phyloP scores from a whole-genome alignment of 2,797 vertebrate species.

The Tadarida brasiliensis region DNA sequence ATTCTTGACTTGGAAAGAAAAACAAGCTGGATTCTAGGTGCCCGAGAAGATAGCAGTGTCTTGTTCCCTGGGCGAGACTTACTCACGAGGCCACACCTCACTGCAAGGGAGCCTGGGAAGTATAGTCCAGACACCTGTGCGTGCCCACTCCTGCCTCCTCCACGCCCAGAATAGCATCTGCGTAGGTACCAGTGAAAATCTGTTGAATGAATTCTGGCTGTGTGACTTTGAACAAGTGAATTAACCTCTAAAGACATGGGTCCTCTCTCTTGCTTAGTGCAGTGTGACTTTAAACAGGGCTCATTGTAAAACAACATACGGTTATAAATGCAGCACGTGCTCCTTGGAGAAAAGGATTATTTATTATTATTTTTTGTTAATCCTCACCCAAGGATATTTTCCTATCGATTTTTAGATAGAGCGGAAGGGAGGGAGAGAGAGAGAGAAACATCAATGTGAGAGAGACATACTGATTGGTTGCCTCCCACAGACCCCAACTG shows the following conservation, averaged over 20 bases:
- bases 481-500: too few relatives aligned
- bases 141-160: not conserved
- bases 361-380: too few relatives aligned
- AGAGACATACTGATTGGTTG: too few relatives aligned
- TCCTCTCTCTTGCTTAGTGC: not conserved
- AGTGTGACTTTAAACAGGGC: not conserved
- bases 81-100: rapidly evolving
- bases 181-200: not conserved
- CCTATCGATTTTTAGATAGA: too few relatives aligned
- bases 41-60: not conserved
- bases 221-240: not conserved
- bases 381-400: too few relatives aligned
- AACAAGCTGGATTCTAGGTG: not conserved
- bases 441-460: too few relatives aligned
- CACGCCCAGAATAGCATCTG: not conserved
- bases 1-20: not conserved
- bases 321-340: not conserved
- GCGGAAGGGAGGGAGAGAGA: too few relatives aligned
- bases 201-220: not conserved
- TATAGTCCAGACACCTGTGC: not conserved
- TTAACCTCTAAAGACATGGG: not conserved
- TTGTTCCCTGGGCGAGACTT: not conserved
- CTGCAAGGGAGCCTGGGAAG: not conserved
- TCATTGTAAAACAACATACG: not conserved
- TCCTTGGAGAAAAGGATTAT: not conserved